Evolutionary conservation across 2,888 invertebrate genomes (phyloP), one percentile per base, ranked within the genome.

Genomic region (Galeruca laticollis): DNA sequence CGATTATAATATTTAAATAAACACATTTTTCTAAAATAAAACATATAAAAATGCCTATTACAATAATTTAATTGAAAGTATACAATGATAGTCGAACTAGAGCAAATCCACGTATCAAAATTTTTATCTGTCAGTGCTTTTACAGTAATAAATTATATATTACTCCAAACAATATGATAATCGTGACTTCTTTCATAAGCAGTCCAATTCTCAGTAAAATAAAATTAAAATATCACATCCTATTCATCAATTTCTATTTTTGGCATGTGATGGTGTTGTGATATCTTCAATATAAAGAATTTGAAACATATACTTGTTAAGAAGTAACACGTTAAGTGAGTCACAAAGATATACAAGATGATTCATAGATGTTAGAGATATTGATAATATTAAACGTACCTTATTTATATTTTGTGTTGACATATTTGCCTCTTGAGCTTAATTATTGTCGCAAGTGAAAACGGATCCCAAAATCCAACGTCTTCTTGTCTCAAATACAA

Each of bases 181-280:
- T 35, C 62, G 62, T 62, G 62, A 52, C 52, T 54, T 26, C 15
- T 49, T 15, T 49, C 13, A 4, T 2, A 56, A 56, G 20, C 51
- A 51, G 13, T 31, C 9, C 35, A 57, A 57, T 35, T 57, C 54
- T 54, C 26, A 15, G 54, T 54, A 54, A 11, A 54, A 54, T 35
- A 57, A 57, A 10, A 57, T 35, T 33, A 57, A 57, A 61, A 51
- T 20, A 51, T 18, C 13, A 33, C 35, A 62, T 62, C 35, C 51
- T 62, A 18, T 62, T 62, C 52, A 52, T 52, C 26, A 62, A 62
- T 62, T 21, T 51, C 62, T 62, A 62, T 62, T 62, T 62, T 62
- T 62, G 62, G 62, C n/a, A 31, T 37, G 37, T 52, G 61, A 62
- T 62, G 26, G 33, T 60, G n/a, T n/a, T 9, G 31, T 15, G 21